Base-by-base conservation (phyloP, 2,888 invertebrate species). In the Sycophila texana region DNA sequence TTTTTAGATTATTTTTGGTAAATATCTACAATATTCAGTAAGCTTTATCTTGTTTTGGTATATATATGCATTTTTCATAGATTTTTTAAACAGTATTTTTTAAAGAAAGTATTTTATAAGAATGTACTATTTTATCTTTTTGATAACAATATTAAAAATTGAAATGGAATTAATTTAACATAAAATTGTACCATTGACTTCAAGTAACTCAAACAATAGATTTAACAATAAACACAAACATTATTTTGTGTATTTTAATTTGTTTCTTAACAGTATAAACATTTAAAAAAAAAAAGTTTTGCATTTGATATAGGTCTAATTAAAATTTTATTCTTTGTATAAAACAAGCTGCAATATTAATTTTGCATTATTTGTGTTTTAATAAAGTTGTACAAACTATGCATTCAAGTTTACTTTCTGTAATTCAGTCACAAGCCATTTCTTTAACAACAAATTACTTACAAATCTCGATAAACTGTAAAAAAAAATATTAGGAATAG, bases 311-410 rank as follows among this genome's bases (percentile, higher is more conserved):
- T 51, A 74, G 49, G 60, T 14, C 51, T 65, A 73, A 74, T 65
- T 58, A 78, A 74, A 22, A 78, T 53, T 65, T 70, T 71, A 73
- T 70, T 78, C 1, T 57, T 75, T 79, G 66, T 55, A 74, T 16
- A 75, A 79, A 74, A 79, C 13, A 53, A 71, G 57, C 47, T 60
- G 66, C 47, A 72, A 16, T 60, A n/a, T 60, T 47, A 20, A 18
- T 12, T 0, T 1, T 57, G n/a, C 73, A 60, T 53, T 61, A 47
- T 16, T 39, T 18, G 47, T 74, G 51, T 74, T 61, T 68, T 51
- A 76, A 76, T 68, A 73, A 77, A 76, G 7, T 30, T 79, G 58
- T 65, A 71, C 47, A 75, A 51, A 57, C 74, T 51, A 63, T 51
- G 16, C 10, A 67, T 26, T 73, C 26, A 39, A 16, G 60, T n/a